phyloP scores from a whole-genome alignment of 2,113 vertebrate species.

The Etia nguti region DNA sequence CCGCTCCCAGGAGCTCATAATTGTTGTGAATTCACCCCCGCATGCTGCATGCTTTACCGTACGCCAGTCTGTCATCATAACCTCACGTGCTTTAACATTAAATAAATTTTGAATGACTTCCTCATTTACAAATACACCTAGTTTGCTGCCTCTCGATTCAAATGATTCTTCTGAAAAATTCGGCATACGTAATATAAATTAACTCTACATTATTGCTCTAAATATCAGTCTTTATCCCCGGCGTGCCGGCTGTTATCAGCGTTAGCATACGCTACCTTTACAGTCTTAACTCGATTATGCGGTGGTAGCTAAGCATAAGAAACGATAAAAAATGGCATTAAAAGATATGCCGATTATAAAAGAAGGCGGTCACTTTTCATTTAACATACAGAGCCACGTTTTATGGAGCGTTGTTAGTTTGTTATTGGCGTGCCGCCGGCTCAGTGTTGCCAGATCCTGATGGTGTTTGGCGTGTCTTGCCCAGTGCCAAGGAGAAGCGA shows the following conservation, averaged over 20 bases:
- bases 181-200: background rate
- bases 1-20: background rate
- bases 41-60: background rate
- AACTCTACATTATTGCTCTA: background rate
- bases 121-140: rapidly evolving
- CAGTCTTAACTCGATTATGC: background rate
- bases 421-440: background rate
- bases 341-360: background rate
- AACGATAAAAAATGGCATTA: background rate
- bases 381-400: background rate
- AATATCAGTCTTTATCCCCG: background rate
- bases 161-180: background rate
- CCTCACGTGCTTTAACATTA: background rate
- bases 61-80: background rate
- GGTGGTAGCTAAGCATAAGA: background rate
- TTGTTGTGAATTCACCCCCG: background rate
- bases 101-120: rapidly evolving
- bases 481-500: background rate
- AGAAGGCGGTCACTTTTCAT: background rate
- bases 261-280: background rate
- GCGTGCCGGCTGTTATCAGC: background rate
- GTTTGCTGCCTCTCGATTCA: rapidly evolving
- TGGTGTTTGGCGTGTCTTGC: background rate
- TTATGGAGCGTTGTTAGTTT: rapidly evolving
- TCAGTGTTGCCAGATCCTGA: background rate